Percentiles rank a stretch among this genome's conserved stretches.
Conservation (phyloP, 2,797 vertebrate genomes). For the Karalla daura region DNA sequence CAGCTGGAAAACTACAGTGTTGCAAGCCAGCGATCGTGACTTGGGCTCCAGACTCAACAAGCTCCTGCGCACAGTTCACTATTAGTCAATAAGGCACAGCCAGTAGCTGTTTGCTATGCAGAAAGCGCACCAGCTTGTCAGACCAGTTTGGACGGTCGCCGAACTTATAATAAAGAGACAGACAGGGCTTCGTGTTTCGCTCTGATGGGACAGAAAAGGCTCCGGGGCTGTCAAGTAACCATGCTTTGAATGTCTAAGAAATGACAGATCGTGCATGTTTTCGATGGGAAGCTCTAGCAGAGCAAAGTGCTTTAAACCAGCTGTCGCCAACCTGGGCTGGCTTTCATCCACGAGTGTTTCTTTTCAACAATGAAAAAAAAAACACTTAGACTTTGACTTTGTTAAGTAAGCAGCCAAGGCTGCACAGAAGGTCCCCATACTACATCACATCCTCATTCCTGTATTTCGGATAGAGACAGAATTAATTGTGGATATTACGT, state of each 20-base stretch:
- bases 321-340: not conserved
- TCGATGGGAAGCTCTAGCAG: not conserved
- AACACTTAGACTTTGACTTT: too few relatives aligned
- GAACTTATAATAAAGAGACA: slow-evolving; percentile 14
- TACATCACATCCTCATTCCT: too few relatives aligned
- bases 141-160: slow-evolving; percentile 59
- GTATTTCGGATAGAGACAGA: too few relatives aligned
- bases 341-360: not conserved
- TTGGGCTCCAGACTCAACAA: not conserved
- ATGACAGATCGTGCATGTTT: not conserved
- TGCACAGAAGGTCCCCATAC: too few relatives aligned
- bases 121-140: slow-evolving; percentile 48
- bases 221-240: not conserved
- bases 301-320: not conserved
- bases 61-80: not conserved
- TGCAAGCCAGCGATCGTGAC: not conserved
- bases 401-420: too few relatives aligned
- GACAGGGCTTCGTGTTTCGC: slow-evolving; percentile 39
- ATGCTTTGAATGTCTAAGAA: not conserved
- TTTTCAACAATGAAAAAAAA: too few relatives aligned
- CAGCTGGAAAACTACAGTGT: slow-evolving; percentile 1
- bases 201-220: not conserved
- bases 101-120: not conserved
- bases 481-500: too few relatives aligned
- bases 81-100: slow-evolving; percentile 4